A percentile compares a stretch with the other conserved stretches of the same genome.
Evolutionary conservation across 2,113 vertebrate genomes (phyloP).

Genomic region (Butorides virescens): DNA sequence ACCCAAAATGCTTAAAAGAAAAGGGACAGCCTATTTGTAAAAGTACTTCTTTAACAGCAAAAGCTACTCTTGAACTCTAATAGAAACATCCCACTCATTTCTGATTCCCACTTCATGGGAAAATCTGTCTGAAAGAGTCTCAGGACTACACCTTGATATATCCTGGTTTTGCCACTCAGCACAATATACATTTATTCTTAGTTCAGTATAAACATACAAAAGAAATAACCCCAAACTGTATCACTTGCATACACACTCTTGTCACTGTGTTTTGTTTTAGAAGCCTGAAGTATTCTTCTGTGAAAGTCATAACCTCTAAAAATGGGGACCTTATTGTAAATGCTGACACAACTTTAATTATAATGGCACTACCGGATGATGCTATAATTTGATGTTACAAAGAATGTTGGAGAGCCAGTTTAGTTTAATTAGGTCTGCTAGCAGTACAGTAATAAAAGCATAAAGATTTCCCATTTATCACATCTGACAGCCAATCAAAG

Average conservation of each 20-base stretch:
- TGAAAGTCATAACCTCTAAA: conserved; percentile 47
- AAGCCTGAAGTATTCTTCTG: conserved; percentile 20
- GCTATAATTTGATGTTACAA: conserved; percentile 68
- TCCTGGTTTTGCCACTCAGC: neutral
- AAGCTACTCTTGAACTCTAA: neutral
- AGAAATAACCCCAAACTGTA: neutral
- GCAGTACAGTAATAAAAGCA: conserved; percentile 74
- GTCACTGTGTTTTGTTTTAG: neutral
- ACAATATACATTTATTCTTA: neutral
- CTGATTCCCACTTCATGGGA: neutral
- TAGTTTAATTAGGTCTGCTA: conserved; percentile 77
- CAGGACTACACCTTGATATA: neutral
- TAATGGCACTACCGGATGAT: conserved; percentile 42
- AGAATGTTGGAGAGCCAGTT: conserved; percentile 64
- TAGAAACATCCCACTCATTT: neutral
- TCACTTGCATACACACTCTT: neutral
- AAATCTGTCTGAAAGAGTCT: neutral
- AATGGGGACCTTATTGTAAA: conserved; percentile 52
- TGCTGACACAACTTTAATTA: conserved; percentile 70
- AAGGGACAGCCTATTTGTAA: neutral
- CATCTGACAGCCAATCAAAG: conserved; percentile 78
- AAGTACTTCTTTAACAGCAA: neutral
- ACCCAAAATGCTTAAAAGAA: neutral
- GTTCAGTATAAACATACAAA: neutral
- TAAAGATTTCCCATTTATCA: conserved; percentile 83